Evolutionary conservation across 2,113 vertebrate genomes (phyloP), one percentile per base, ranked within the genome.

Genomic region (Lamprotornis superbus): DNA sequence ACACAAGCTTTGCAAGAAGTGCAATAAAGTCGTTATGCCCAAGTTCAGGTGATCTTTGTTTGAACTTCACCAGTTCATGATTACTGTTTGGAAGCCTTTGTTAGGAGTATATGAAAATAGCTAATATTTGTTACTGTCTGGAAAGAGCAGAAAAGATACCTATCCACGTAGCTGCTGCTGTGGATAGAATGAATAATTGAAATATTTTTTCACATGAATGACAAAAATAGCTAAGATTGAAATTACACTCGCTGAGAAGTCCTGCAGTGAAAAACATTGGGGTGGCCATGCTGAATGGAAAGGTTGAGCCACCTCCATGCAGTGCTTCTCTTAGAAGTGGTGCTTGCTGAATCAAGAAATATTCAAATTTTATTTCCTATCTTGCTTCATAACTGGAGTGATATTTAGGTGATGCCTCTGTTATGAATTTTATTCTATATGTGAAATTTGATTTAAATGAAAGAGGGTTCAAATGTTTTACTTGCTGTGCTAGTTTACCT

Each of bases 211-310:
- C 30, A 60, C 1, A 0, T 12, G 22, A 77, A 44, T 67, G 28
- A 39, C 12, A 77, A 50, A 73, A 83, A 47, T 30, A 63, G 21
- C 23, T 21, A 30, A 87, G 50, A 37, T 46, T 52, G 23, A 89
- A 83, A 42, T 74, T 61, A 7, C 14, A 2, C 37, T 65, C 0
- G 0, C 24, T 40, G 59, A 73, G 35, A 56, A 73, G 4, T 1
- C 24, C 8, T 77, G 10, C 53, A 55, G 0, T 61, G 39, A 70
- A 83, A 82, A 71, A 31, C 28, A 12, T 11, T 22, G 50, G 16
- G 7, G 12, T 12, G 11, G 24, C 50, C 14, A 1, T 19, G 47
- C 61, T 71, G 61, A 68, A 27, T 68, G 75, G 35, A 79, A 74
- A 68, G 70, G 7, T 42, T 78, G 47, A 70, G 39, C 52, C 60